Conservation (phyloP, 2,888 invertebrate genomes). For the Stramonita haemastoma region DNA sequence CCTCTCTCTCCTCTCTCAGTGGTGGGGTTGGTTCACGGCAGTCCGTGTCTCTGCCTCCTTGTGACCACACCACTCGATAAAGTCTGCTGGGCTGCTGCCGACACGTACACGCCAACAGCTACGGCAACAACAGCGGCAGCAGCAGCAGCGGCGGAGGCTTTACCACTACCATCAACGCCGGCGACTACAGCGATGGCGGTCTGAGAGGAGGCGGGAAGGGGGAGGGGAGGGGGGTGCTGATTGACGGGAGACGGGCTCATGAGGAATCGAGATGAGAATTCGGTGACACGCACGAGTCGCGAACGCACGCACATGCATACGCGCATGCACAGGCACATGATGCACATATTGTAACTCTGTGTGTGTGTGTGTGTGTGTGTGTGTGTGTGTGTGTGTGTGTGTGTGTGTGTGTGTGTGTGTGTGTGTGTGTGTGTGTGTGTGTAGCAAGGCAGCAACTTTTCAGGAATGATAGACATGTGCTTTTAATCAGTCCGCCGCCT, state of each 20-base stretch:
- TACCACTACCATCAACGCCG: background rate
- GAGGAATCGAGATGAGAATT: background rate
- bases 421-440: slow-evolving; percentile 21
- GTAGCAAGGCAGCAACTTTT: no score
- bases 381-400: background rate
- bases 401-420: background rate
- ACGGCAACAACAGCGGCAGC: background rate
- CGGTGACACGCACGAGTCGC: background rate
- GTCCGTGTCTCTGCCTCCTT: background rate
- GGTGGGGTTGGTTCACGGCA: background rate
- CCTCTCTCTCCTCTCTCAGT: background rate
- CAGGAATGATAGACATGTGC: no score
- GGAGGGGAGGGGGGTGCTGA: background rate
- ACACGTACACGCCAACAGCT: background rate
- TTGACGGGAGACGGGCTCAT: background rate
- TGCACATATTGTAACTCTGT: background rate
- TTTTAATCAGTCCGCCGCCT: no score
- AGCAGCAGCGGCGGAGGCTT: slow-evolving; percentile 8
- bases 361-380: background rate
- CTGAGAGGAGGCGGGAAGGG: background rate
- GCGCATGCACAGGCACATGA: background rate
- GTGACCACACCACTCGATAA: background rate
- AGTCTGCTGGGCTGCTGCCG: background rate
- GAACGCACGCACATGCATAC: background rate
- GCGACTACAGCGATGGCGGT: background rate